phyloP scores from a whole-genome alignment of 2,888 invertebrate species.

The Lacanobia oleracea region DNA sequence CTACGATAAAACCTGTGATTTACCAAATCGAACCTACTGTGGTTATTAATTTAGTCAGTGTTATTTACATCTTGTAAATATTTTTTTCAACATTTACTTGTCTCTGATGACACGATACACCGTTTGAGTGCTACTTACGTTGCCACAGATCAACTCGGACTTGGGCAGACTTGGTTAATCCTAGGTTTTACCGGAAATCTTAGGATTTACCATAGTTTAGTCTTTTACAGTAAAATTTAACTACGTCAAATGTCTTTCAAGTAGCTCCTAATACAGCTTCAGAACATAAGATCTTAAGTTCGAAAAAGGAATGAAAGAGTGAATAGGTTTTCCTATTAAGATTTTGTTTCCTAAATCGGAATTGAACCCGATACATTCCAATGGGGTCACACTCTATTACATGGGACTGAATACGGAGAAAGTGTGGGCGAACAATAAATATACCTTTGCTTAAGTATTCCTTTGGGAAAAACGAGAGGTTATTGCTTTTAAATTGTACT shows the following conservation, averaged over 20 bases:
- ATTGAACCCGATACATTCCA: constrained; percentile 30
- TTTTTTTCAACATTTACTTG: too few species aligned
- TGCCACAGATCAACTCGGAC: too few species aligned
- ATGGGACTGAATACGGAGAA: constrained; percentile 14
- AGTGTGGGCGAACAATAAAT: constrained; percentile 40
- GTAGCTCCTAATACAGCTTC: not conserved
- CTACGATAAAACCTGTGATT: too few species aligned
- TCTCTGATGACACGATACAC: too few species aligned
- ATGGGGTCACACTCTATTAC: constrained; percentile 17
- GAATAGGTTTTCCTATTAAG: constrained; percentile 21
- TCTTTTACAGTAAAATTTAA: not conserved
- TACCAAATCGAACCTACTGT: too few species aligned
- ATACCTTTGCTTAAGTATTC: constrained; percentile 35
- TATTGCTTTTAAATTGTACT: constrained; percentile 39
- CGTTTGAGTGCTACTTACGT: too few species aligned
- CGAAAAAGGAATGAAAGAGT: constrained; percentile 15
- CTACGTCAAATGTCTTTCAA: not conserved
- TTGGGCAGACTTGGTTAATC: too few species aligned
- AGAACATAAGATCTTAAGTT: not conserved
- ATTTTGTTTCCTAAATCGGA: constrained; percentile 13
- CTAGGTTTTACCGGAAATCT: too few species aligned
- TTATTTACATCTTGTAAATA: too few species aligned
- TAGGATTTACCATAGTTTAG: too few species aligned
- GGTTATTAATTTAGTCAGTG: too few species aligned
- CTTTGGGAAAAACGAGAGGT: constrained; percentile 3